phyloP scores from a whole-genome alignment of 1,140 invertebrate species.

The Hirudo medicinalis region DNA sequence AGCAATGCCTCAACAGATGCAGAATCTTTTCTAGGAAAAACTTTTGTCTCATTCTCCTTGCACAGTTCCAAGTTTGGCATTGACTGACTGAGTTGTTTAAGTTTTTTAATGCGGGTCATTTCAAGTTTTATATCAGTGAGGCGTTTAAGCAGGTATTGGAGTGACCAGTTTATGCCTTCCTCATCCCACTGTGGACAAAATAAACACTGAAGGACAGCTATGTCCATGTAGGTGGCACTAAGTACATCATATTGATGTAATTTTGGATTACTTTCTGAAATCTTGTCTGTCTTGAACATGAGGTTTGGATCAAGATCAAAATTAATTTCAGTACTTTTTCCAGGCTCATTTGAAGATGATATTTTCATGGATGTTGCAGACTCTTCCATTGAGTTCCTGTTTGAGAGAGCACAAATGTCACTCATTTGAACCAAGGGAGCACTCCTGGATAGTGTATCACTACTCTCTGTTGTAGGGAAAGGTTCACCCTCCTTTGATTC shows the following conservation, averaged over 20 bases:
- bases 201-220: conserved; percentile 85
- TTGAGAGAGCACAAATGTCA: conserved; percentile 33
- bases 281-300: no score
- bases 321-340: conserved; percentile 4
- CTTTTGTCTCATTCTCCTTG: conserved; percentile 37
- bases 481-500: neutral
- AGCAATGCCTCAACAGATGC: conserved; percentile 13
- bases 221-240: conserved; percentile 75
- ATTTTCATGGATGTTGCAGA: conserved; percentile 29
- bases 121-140: conserved; percentile 46
- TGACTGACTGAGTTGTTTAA: conserved; percentile 71
- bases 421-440: conserved; percentile 37
- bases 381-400: conserved; percentile 16
- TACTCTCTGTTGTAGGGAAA: neutral
- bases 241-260: conserved; percentile 30
- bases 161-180: conserved; percentile 90
- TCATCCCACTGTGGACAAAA: conserved; percentile 94
- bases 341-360: conserved; percentile 4
- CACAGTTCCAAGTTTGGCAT: conserved; percentile 83
- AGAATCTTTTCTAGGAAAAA: conserved; percentile 12
- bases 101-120: conserved; percentile 56
- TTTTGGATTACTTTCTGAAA: no score
- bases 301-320: no score
- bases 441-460: conserved; percentile 26
- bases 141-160: conserved; percentile 57